These are phyloP conservation scores for Gobio occitaniae DNA, from an alignment of 2,797 vertebrate genomes.

Conservation along the genomic window DNA sequence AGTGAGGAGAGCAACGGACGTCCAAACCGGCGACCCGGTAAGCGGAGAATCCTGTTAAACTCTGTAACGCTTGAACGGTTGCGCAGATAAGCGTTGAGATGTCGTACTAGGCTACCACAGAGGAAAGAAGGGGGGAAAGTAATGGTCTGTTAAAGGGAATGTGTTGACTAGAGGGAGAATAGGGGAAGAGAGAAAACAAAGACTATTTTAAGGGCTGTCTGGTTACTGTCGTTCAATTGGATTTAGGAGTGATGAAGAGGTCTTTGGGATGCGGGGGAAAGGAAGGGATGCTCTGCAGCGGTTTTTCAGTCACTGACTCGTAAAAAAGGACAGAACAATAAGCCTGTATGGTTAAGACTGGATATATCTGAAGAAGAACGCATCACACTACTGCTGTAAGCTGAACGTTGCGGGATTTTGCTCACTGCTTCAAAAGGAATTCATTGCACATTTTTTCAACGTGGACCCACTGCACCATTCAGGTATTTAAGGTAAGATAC, in stretches of 20 bases:
- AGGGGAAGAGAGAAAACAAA: slow-evolving; percentile 25
- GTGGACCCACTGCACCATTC: slow-evolving; percentile 54
- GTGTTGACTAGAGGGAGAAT: slow-evolving; percentile 35
- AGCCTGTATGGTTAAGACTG: slow-evolving; percentile 55
- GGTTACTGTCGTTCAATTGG: slow-evolving; percentile 48
- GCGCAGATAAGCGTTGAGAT: slow-evolving; percentile 62
- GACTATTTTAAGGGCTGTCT: slow-evolving; percentile 39
- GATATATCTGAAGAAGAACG: slow-evolving; percentile 53
- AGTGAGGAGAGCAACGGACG: slow-evolving; percentile 62
- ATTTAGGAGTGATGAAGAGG: slow-evolving; percentile 54
- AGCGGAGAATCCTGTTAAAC: slow-evolving; percentile 59
- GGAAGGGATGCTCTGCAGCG: slow-evolving; percentile 52
- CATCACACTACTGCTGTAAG: slow-evolving; percentile 59
- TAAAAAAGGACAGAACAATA: slow-evolving; percentile 62
- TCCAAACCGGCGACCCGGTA: slow-evolving; percentile 72
- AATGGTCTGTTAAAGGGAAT: slow-evolving; percentile 54
- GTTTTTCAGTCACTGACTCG: slow-evolving; percentile 58
- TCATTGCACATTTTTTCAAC: slow-evolving; percentile 49
- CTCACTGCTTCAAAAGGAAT: slow-evolving; percentile 55
- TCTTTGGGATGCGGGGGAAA: slow-evolving; percentile 42
- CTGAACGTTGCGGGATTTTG: slow-evolving; percentile 62
- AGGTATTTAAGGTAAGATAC: slow-evolving; percentile 53
- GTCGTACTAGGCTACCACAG: slow-evolving; percentile 40
- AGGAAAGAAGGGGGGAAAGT: slow-evolving; percentile 59
- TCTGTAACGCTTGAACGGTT: slow-evolving; percentile 52